Percentiles rank a stretch among this genome's conserved stretches.
These are phyloP conservation scores for Ormyrus rosae DNA, from an alignment of 2,888 invertebrate genomes.

Conservation along the genomic window DNA sequence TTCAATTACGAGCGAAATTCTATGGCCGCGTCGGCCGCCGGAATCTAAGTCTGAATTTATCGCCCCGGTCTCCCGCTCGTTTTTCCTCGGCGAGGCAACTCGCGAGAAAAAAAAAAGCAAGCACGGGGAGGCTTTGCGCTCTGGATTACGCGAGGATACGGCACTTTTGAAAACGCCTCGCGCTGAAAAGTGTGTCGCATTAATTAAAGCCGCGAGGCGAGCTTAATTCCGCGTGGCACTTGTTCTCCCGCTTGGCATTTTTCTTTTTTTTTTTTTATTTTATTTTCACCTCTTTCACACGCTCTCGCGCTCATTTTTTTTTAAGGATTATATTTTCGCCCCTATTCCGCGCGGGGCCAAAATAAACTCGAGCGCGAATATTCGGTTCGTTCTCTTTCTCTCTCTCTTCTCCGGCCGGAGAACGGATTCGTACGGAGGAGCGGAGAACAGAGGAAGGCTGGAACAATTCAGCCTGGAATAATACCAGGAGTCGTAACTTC, in stretches of 20 bases:
- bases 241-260: conserved; percentile 22
- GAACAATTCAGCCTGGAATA: conserved; percentile 36
- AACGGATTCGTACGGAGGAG: neutral
- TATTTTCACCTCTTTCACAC: neutral
- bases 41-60: conserved; percentile 21
- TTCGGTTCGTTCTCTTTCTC: neutral
- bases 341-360: neutral
- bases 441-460: neutral
- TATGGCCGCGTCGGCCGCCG: neutral
- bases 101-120: neutral
- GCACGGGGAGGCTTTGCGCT: neutral
- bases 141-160: conserved; percentile 49
- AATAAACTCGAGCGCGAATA: conserved; percentile 25
- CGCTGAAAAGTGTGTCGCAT: conserved; percentile 72
- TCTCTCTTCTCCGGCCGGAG: neutral
- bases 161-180: conserved; percentile 61
- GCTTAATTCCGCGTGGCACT: conserved; percentile 52
- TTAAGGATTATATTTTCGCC: conserved; percentile 37
- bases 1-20: conserved; percentile 39
- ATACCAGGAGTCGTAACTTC: conserved; percentile 38
- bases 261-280: neutral
- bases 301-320: conserved; percentile 16
- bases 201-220: conserved; percentile 67
- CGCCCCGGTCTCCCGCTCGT: neutral
- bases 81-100: neutral